Evolutionary conservation across 1,140 invertebrate genomes (phyloP), one percentile per base, ranked within the genome.

Genomic region (Nylanderia fulva): DNA sequence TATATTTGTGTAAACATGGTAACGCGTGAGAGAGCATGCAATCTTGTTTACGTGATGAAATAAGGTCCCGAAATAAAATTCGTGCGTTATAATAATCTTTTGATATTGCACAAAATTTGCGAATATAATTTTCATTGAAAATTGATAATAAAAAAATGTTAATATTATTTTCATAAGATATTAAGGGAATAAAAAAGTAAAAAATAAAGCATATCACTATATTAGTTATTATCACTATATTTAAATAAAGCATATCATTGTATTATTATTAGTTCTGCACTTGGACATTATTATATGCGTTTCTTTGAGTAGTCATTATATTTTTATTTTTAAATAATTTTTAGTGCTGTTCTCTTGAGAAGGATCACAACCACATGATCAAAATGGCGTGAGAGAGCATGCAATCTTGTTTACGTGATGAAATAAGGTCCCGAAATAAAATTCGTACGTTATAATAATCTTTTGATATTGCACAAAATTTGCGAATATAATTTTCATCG

Each of bases 81-180:
- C 9, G 6, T 75, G 27, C 2, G 42, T 66, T n/a, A 52, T 36
- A 58, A 56, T 60, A 29, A 42, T 80, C 36, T 48, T 1, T 5
- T 42, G 36, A 71, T 7, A 71, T 29, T 42, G 21, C 1, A 24
- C n/a, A 21, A 15, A 68, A 45, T 68, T 42, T 39, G 21, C 48
- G 18, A 56, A 80, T 80, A 15, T 39, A 42, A 33, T 18, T n/a
- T 33, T 52, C 18, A 33, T 18, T 24, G 21, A 42, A 27, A 56
- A n/a, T 8, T 39, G 24, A 42, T 3, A 11, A 29, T 27, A 2
- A 29, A 2, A 29, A 24, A 39, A 42, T 42, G 33, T 71, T 71
- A 71, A 58, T 45, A 71, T 42, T 0, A 58, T 69, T 72, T 71
- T 82, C 72, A 58, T 29, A 27, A 36, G 9, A 56, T 71, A 69